These are phyloP conservation scores for Promerops cafer DNA, from an alignment of 2,113 vertebrate genomes.

Conservation along the genomic window DNA sequence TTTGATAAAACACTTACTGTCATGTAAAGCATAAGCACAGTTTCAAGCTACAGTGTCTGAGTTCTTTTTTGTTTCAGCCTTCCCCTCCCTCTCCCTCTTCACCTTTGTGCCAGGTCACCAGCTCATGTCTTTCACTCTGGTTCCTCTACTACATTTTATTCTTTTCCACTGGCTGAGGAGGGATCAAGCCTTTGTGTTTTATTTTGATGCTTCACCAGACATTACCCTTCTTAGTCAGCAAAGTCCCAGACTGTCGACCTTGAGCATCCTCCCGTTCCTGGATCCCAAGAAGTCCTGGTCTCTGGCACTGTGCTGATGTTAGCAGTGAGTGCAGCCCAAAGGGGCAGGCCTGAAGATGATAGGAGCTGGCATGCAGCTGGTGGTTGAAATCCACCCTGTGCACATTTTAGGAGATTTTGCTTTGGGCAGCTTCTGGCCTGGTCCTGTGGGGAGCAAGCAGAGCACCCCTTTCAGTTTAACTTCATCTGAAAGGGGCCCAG, in stretches of 20 bases:
- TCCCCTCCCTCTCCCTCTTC: background rate
- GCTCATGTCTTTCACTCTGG: background rate
- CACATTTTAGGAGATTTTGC: background rate
- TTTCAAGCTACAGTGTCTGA: background rate
- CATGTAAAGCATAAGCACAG: background rate
- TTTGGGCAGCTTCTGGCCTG: background rate
- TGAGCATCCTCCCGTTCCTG: background rate
- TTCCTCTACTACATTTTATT: background rate
- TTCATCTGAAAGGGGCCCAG: background rate
- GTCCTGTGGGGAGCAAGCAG: background rate
- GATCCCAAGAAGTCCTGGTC: background rate
- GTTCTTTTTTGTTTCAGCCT: background rate
- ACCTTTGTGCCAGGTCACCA: background rate
- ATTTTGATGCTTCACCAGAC: background rate
- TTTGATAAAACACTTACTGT: background rate
- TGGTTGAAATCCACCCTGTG: background rate
- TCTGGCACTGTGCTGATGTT: background rate
- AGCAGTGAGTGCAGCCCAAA: background rate
- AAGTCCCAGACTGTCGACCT: background rate
- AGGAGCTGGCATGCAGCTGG: background rate
- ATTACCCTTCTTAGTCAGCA: background rate
- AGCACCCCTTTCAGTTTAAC: background rate
- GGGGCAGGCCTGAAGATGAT: background rate
- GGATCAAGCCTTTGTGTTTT: background rate
- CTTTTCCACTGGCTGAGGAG: background rate